These are phyloP conservation scores for Drosophila kanapiae DNA, from an alignment of 1,140 invertebrate genomes.

Conservation along the genomic window DNA sequence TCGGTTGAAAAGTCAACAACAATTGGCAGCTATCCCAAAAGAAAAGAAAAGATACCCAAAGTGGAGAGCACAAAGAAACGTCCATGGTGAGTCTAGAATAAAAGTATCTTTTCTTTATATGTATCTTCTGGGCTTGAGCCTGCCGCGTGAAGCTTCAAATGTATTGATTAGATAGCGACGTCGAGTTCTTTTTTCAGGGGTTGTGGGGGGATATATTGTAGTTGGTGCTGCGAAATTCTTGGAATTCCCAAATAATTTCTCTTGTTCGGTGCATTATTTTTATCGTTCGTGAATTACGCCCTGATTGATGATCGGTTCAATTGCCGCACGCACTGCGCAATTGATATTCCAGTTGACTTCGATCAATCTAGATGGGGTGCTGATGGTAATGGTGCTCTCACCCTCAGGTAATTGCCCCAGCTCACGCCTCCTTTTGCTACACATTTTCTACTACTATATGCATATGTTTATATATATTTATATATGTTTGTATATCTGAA, in stretches of 20 bases:
- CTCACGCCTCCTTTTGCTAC: slow-evolving; percentile 22
- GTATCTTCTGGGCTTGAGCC: slow-evolving; percentile 23
- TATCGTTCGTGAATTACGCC: slow-evolving; percentile 34
- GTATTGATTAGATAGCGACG: slow-evolving; percentile 29
- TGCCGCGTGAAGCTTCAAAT: not conserved
- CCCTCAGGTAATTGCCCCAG: slow-evolving; percentile 34
- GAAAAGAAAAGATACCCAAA: not conserved
- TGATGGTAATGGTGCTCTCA: slow-evolving; percentile 12
- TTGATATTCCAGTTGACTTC: slow-evolving; percentile 49
- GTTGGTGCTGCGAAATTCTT: slow-evolving; percentile 16
- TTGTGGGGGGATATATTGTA: not conserved
- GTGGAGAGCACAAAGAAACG: slow-evolving; percentile 6
- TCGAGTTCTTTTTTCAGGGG: not conserved
- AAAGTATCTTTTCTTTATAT: slow-evolving; percentile 9
- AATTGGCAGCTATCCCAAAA: slow-evolving; percentile 3
- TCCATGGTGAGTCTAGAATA: slow-evolving; percentile 23
- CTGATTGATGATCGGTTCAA: slow-evolving; percentile 50
- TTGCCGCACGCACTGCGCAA: slow-evolving; percentile 44
- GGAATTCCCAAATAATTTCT: slow-evolving; percentile 38
- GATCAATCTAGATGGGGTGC: slow-evolving; percentile 33
- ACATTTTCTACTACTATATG: not conserved
- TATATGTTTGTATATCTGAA: slow-evolving; percentile 6
- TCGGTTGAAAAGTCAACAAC: slow-evolving; percentile 34
- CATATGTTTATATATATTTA: not conserved
- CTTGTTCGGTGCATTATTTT: slow-evolving; percentile 46